Base-by-base conservation (phyloP, 2,797 vertebrate genomes). In the Muscicapa comitata region DNA sequence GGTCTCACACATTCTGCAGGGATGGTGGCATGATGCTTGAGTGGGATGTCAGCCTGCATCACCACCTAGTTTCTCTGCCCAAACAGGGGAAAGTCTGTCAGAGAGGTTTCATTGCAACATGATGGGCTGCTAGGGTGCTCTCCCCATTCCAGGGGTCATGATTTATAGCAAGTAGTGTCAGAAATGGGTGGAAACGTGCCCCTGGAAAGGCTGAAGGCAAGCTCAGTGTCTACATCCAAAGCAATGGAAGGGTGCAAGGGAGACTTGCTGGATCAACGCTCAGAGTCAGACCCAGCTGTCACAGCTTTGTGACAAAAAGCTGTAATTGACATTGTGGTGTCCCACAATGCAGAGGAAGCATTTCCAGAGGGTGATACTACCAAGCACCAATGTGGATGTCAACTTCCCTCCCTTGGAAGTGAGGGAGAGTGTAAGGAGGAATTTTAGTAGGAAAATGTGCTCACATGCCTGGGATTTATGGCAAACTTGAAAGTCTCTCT, bases 241-340 rank as follows among this genome's bases (percentile, higher is more conserved):
- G 53, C 2, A 2, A 24, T 0, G 4, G 42, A 11, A 25, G 13
- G 23, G 7, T 6, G 18, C 2, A n/a, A 18, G 17, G 63, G 24
- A 35, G 11, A 18, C 5, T 31, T 0, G 0, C 48, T 47, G 58
- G 29, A 68, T 77, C 5, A 0, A 37, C 26, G 9, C n/a, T 76
- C 19, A 21, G 18, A 20, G 37, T 6, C 1, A 5, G 37, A 14
- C 53, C 26, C 71, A 66, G 72, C 48, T 88, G 73, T 13, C 7
- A 0, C 42, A 38, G 45, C 58, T 81, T 29, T 17, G 38, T 21
- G 66, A 11, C 45, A 68, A 17, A 16, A 38, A 87, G n/a, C 31
- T 0, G 0, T 17, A 6, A 24, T 3, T 40, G 58, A n/a, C 35
- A 17, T 14, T 23, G 54, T 10, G 4, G 51, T 29, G 74, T 73